A percentile compares a stretch with the other conserved stretches of the same genome.
Evolutionary conservation across 2,797 vertebrate genomes (phyloP).

Genomic region (Melanotaenia boesemani): DNA sequence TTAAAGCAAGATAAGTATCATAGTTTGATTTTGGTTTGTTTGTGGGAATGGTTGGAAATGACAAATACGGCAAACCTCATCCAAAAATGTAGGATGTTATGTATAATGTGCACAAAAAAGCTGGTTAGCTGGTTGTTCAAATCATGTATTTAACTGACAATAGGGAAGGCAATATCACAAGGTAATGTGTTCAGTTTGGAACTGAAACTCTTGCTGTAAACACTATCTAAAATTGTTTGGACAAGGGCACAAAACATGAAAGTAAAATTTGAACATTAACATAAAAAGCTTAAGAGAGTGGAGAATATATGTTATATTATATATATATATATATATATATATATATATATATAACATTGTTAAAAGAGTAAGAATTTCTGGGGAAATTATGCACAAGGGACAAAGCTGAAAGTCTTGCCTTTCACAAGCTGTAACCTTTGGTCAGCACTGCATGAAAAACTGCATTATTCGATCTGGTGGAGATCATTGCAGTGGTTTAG

Average conservation of each 20-base stretch:
- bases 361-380: too few species aligned
- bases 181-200: too few species aligned
- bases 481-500: background rate
- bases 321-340: too few species aligned
- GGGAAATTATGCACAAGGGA: too few species aligned
- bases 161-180: background rate
- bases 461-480: background rate
- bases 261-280: too few species aligned
- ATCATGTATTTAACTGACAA: background rate
- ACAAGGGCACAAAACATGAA: background rate
- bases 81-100: slow-evolving; percentile 8
- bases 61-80: slow-evolving; percentile 35
- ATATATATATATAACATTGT: too few species aligned
- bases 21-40: slow-evolving; percentile 26
- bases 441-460: background rate
- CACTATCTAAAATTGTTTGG: background rate
- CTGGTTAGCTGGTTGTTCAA: background rate
- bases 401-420: too few species aligned
- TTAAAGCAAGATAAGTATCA: slow-evolving; percentile 31
- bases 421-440: background rate
- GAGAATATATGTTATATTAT: too few species aligned
- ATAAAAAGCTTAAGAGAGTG: too few species aligned
- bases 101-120: background rate
- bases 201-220: background rate
- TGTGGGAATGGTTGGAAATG: slow-evolving; percentile 34